Evolutionary conservation across 2,888 invertebrate species (phyloP).

Genomic region (Leucophora obtusa): DNA sequence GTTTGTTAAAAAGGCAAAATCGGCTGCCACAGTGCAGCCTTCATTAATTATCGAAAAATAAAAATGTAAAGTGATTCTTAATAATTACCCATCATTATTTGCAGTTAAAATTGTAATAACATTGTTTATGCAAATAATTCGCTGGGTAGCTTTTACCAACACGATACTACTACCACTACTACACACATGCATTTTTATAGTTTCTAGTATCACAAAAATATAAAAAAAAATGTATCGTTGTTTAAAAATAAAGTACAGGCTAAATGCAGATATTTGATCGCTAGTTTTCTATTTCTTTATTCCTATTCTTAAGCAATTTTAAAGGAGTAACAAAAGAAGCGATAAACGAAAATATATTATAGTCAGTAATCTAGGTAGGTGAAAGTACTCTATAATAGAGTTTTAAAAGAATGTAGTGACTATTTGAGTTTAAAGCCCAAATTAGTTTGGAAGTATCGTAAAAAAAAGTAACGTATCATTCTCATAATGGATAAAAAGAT

Average conservation of each 20-base stretch:
- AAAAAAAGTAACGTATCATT: too few relatives aligned
- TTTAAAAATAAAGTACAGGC: conserved; percentile 13
- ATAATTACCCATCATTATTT: too few relatives aligned
- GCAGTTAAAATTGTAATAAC: too few relatives aligned
- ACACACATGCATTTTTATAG: not conserved
- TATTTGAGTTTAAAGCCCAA: too few relatives aligned
- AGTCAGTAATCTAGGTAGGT: not conserved
- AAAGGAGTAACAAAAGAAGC: not conserved
- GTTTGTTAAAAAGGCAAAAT: too few relatives aligned
- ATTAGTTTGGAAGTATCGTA: too few relatives aligned
- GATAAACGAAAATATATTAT: not conserved
- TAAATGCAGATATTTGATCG: conserved; percentile 12
- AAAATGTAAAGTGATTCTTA: too few relatives aligned
- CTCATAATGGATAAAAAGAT: too few relatives aligned
- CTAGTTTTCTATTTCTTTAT: conserved; percentile 2
- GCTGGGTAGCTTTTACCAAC: not conserved
- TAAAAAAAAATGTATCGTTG: not conserved
- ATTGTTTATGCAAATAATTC: not conserved
- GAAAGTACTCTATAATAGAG: not conserved
- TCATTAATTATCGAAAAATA: too few relatives aligned
- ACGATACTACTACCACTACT: too few relatives aligned
- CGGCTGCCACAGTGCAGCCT: too few relatives aligned
- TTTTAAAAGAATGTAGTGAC: too few relatives aligned
- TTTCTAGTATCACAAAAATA: not conserved
- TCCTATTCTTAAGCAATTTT: not conserved